Conservation (phyloP, 2,797 vertebrate genomes). For the Lagorchestes hirsutus region DNA sequence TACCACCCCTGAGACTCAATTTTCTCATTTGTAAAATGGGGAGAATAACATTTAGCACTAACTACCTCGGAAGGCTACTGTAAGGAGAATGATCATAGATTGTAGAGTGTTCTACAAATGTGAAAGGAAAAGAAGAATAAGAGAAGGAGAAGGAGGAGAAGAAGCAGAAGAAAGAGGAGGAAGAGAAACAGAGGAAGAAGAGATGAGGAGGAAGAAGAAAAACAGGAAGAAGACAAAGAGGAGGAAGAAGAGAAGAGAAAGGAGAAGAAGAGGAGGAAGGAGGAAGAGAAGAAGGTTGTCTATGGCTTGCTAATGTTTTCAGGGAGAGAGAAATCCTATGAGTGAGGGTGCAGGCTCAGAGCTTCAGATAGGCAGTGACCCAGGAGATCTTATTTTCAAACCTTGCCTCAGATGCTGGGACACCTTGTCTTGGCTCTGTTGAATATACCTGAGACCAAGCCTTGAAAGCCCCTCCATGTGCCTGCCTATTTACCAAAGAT, state of each 20-base stretch:
- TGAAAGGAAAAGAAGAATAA: neutral
- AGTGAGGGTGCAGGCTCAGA: neutral
- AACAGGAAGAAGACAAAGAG: neutral
- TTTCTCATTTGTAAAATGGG: neutral
- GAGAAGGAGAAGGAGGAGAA: neutral
- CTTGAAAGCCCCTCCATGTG: neutral
- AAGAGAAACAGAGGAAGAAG: too few relatives aligned
- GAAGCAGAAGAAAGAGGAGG: neutral
- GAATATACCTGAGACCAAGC: neutral
- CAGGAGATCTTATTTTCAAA: neutral
- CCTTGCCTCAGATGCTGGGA: neutral
- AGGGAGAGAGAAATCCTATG: neutral
- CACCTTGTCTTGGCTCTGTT: neutral
- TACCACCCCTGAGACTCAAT: neutral
- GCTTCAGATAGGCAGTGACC: neutral
- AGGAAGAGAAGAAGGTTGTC: neutral
- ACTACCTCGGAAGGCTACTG: neutral
- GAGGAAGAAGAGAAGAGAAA: constrained; percentile 19
- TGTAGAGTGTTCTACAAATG: neutral
- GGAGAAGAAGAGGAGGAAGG: too few relatives aligned
- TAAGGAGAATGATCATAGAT: neutral
- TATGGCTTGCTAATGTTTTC: neutral
- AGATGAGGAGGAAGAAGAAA: neutral
- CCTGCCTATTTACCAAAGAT: neutral
- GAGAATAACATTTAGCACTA: neutral